phyloP scores from a whole-genome alignment of 2,888 invertebrate species.

The Bhutanitis thaidina region DNA sequence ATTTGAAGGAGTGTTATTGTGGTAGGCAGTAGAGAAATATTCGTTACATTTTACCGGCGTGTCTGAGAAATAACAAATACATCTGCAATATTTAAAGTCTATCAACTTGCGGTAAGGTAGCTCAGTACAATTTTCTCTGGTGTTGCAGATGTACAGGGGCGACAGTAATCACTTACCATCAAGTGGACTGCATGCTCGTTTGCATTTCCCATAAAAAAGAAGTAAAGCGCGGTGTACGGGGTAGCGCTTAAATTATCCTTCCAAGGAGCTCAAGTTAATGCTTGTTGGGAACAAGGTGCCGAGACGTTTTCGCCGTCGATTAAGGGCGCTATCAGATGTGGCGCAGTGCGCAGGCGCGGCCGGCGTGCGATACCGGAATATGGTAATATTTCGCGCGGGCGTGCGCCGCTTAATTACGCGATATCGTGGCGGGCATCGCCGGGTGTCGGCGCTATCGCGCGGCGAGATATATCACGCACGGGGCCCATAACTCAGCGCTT shows the following conservation, averaged over 20 bases:
- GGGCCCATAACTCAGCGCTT: slow-evolving; percentile 1
- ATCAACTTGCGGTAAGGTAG: no score
- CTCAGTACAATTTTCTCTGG: no score
- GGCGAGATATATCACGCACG: not conserved
- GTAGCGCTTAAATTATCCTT: not conserved
- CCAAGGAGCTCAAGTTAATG: not conserved
- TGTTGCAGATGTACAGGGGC: no score
- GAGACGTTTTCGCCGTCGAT: not conserved
- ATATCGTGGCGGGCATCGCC: slow-evolving; percentile 4
- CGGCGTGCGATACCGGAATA: slow-evolving; percentile 34
- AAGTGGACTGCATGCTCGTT: no score
- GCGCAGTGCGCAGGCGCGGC: not conserved
- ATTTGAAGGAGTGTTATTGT: no score
- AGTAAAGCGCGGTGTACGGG: no score
- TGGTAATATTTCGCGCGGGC: slow-evolving; percentile 54
- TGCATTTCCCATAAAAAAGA: no score
- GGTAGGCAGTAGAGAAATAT: no score
- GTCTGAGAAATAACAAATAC: no score
- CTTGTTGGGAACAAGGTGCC: not conserved
- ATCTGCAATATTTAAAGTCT: no score
- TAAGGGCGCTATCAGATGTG: slow-evolving; percentile 1
- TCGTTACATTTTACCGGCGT: no score
- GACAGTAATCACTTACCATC: no score
- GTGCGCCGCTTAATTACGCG: slow-evolving; percentile 18
- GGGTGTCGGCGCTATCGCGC: not conserved